These are phyloP conservation scores for Lumbricus terrestris DNA, from an alignment of 2,888 invertebrate genomes.

Conservation along the genomic window DNA sequence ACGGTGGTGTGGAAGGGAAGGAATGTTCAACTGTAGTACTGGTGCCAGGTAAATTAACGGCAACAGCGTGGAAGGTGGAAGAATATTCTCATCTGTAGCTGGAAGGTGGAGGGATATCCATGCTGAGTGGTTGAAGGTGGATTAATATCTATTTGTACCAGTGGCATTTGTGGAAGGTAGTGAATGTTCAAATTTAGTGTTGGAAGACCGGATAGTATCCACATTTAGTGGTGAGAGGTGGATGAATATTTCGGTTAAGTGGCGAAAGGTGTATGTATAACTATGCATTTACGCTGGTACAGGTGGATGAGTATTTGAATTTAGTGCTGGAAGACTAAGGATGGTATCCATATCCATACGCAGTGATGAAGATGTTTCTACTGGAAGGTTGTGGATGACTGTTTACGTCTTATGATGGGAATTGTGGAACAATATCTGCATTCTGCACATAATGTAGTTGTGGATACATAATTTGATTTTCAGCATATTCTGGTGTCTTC, in stretches of 20 bases:
- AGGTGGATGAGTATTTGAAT: background rate
- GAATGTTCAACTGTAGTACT: background rate
- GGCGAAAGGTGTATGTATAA: background rate
- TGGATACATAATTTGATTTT: background rate
- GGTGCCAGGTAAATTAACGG: background rate
- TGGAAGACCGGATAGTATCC: background rate
- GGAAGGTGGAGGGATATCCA: background rate
- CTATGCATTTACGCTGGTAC: background rate
- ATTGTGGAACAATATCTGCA: background rate
- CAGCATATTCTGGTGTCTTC: too few species aligned
- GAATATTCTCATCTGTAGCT: background rate
- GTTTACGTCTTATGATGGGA: background rate
- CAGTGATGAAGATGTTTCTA: background rate
- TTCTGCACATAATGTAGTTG: background rate
- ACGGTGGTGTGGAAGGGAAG: background rate
- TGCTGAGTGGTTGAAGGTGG: background rate
- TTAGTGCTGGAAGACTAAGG: background rate
- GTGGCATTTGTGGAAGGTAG: background rate
- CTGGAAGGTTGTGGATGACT: background rate
- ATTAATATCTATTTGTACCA: background rate
- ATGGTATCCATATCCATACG: background rate
- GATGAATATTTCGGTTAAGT: background rate
- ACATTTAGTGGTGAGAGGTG: background rate
- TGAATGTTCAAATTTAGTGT: background rate
- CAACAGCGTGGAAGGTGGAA: background rate